Evolutionary conservation across 1,140 invertebrate species (phyloP).

Genomic region (Drosophila tsacasi): DNA sequence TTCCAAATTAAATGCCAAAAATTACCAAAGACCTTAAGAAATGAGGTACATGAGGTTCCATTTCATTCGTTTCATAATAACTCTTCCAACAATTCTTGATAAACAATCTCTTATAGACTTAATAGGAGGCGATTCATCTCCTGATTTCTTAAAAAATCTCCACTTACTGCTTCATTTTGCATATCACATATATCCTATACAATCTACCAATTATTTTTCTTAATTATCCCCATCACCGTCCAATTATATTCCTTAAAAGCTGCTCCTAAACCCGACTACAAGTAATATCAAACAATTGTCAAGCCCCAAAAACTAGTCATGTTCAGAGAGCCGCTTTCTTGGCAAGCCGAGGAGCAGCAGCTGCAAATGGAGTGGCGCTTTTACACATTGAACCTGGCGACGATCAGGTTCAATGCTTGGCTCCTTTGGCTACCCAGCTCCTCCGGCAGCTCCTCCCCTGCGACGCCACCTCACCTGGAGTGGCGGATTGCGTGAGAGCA

Average conservation of each 20-base stretch:
- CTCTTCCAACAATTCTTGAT: background rate
- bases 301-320: constrained; percentile 8
- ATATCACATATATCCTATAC: background rate
- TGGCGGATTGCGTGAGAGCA: constrained; percentile 56
- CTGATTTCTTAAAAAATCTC: too few species aligned
- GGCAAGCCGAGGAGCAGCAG: constrained; percentile 18
- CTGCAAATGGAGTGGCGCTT: constrained; percentile 36
- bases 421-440: constrained; percentile 20
- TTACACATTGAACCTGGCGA: constrained; percentile 55
- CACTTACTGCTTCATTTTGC: background rate
- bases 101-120: background rate
- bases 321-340: constrained; percentile 2
- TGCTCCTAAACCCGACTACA: background rate
- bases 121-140: too few species aligned
- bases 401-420: constrained; percentile 70
- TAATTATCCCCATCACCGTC: background rate
- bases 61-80: background rate
- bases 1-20: background rate
- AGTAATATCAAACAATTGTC: background rate
- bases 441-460: background rate
- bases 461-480: constrained; percentile 8
- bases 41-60: background rate
- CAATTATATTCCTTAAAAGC: background rate
- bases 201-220: background rate
- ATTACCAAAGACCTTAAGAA: background rate